These are phyloP conservation scores for Serilophus lunatus DNA, from an alignment of 2,113 vertebrate species.

Conservation along the genomic window DNA sequence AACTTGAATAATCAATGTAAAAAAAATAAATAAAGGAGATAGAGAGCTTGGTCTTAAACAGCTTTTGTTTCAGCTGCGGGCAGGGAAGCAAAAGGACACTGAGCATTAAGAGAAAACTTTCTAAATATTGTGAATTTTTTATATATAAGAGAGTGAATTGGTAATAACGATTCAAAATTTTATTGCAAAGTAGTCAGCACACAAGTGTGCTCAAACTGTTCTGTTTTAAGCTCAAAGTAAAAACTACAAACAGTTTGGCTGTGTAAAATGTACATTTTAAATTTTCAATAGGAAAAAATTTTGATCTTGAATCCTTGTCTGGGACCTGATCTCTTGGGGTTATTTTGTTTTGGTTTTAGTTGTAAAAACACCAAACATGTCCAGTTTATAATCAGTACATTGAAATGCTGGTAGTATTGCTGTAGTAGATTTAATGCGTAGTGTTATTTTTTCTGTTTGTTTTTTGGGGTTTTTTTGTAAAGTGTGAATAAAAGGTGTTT, in stretches of 20 bases:
- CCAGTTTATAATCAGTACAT: conserved; percentile 82
- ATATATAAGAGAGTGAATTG: conserved; percentile 71
- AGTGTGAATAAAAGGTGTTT: conserved; percentile 97
- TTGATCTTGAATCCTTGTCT: conserved; percentile 81
- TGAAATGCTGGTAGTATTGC: conserved; percentile 91
- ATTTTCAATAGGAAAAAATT: conserved; percentile 58
- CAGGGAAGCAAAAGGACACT: conserved; percentile 78
- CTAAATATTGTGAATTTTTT: conserved; percentile 69
- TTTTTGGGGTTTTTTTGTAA: conserved; percentile 82
- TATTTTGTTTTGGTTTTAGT: conserved; percentile 69
- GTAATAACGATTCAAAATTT: conserved; percentile 76
- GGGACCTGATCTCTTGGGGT: conserved; percentile 75
- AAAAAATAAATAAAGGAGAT: conserved; percentile 10
- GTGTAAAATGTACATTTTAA: conserved; percentile 58
- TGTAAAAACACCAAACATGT: conserved; percentile 85
- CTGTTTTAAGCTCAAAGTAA: conserved; percentile 66
- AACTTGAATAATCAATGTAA: conserved; percentile 62
- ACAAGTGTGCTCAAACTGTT: conserved; percentile 55
- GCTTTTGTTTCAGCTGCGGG: conserved; percentile 82
- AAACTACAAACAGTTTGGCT: conserved; percentile 61
- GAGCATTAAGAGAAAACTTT: conserved; percentile 66
- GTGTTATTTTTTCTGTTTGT: conserved; percentile 66
- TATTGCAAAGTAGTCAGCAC: conserved; percentile 68
- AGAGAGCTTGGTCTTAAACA: conserved; percentile 70
- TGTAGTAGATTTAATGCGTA: conserved; percentile 78